Percentiles rank a stretch among this genome's conserved stretches.
phyloP scores from a whole-genome alignment of 2,888 invertebrate species.

The Callinectes sapidus region DNA sequence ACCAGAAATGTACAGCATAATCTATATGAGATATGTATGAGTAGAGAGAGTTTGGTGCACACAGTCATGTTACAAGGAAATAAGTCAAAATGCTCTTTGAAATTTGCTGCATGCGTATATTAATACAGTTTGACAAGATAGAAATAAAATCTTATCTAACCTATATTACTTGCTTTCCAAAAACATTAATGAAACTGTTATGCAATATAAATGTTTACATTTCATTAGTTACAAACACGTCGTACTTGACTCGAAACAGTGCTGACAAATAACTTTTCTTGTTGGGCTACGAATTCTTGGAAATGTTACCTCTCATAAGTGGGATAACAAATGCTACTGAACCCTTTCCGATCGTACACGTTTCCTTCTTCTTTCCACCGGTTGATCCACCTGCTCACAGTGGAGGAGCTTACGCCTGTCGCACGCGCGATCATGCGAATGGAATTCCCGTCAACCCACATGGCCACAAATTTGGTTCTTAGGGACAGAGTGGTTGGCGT shows the following conservation, averaged over 20 bases:
- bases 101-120: too few species aligned
- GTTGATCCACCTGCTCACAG: slow-evolving; percentile 31
- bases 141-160: too few species aligned
- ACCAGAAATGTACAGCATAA: too few species aligned
- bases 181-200: not conserved
- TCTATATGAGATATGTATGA: too few species aligned
- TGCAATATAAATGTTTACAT: not conserved
- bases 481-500: not conserved
- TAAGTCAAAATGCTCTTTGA: too few species aligned
- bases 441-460: slow-evolving; percentile 40
- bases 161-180: not conserved
- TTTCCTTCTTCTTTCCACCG: slow-evolving; percentile 19
- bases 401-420: slow-evolving; percentile 13
- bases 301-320: not conserved
- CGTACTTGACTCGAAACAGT: not conserved
- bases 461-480: not conserved
- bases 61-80: too few species aligned
- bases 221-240: not conserved
- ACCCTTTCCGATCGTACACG: slow-evolving; percentile 6
- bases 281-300: not conserved
- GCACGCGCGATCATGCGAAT: not conserved
- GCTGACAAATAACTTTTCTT: not conserved
- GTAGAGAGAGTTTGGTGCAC: too few species aligned
- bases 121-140: too few species aligned
- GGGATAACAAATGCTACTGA: not conserved